Evolutionary conservation across 2,888 invertebrate species (phyloP), one percentile per base, ranked within the genome.

Genomic region (Latrodectus hesperus): DNA sequence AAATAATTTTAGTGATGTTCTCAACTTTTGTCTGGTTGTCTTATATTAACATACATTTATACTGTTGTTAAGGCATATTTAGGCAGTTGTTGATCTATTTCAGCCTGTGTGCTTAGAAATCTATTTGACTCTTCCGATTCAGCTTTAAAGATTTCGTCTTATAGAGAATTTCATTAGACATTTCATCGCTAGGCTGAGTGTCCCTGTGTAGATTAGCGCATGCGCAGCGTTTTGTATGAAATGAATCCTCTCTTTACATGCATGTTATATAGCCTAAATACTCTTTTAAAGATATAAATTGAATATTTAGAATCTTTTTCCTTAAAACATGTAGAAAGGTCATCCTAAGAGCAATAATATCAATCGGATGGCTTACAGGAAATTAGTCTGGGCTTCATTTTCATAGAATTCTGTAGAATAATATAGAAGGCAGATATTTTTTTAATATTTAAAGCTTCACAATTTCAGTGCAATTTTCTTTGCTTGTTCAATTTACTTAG

Each of bases 181-280:
- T 85, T 85, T 80, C 71, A 72, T 79, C 74, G 80, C 84, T 82
- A 26, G 38, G 38, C 38, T 38, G 38, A 38, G 4, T 38, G 38
- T 38, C 38, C 4, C 38, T 38, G 1, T 38, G 38, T 38, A 38
- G 38, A 38, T 38, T 85, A 80, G 85, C 55, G 26, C n/a, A 65
- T 53, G 85, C 85, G 85, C 84, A 67, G 77, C 77, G 17, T 85
- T 85, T 85, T 85, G 79, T 85, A 85, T 53, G 75, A 80, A 65
- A 75, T 22, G 52, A 55, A 55, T n/a, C 14, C 38, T 60, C 71
- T 71, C 64, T 14, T 75, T 49, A 72, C 72, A 74, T 79, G 85
- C 85, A 85, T 85, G 85, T 80, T 85, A 85, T 74, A 74, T 85
- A 80, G 80, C 17, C 49, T 49, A 67, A 53, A 79, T 68, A 68